Percentiles rank a stretch among this genome's conserved stretches.
phyloP scores from a whole-genome alignment of 2,888 invertebrate species.

The Agrypnus murinus region DNA sequence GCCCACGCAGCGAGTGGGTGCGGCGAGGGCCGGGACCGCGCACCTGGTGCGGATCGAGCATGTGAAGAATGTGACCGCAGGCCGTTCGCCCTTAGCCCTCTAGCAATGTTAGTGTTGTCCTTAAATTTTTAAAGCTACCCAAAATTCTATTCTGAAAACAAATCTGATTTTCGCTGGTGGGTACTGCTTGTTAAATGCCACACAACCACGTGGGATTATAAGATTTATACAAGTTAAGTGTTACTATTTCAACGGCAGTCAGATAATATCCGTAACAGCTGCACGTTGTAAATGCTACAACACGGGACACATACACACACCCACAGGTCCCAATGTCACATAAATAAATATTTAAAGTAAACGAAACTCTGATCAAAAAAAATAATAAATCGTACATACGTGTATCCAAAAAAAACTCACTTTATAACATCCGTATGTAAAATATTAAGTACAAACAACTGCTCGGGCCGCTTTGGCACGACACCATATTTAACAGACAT shows the following conservation, averaged over 20 bases:
- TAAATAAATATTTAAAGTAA: conserved; percentile 63
- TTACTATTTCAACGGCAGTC: neutral
- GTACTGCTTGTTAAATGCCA: neutral
- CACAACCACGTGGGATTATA: conserved; percentile 19
- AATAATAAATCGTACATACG: neutral
- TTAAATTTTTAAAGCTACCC: neutral
- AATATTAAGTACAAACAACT: conserved; percentile 47
- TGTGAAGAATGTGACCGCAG: conserved; percentile 46
- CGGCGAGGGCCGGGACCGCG: conserved; percentile 60
- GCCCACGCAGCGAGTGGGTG: conserved; percentile 66
- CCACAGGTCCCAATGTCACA: conserved; percentile 68
- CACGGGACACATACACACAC: conserved; percentile 56
- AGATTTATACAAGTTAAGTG: conserved; percentile 1
- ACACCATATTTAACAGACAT: conserved; percentile 54
- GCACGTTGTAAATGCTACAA: conserved; percentile 14
- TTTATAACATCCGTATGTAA: conserved; percentile 46
- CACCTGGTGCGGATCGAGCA: conserved; percentile 56
- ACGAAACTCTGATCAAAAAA: conserved; percentile 52
- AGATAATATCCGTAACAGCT: conserved; percentile 14
- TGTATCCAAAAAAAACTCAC: conserved; percentile 41
- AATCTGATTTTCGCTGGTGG: neutral
- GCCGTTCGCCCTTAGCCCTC: conserved; percentile 49
- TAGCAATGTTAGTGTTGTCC: neutral
- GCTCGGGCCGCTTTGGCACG: conserved; percentile 47
- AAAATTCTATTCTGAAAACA: conserved; percentile 23